A percentile compares a stretch with the other conserved stretches of the same genome.
Conservation (phyloP, 1,140 invertebrate species). For the Babylonia areolata region DNA sequence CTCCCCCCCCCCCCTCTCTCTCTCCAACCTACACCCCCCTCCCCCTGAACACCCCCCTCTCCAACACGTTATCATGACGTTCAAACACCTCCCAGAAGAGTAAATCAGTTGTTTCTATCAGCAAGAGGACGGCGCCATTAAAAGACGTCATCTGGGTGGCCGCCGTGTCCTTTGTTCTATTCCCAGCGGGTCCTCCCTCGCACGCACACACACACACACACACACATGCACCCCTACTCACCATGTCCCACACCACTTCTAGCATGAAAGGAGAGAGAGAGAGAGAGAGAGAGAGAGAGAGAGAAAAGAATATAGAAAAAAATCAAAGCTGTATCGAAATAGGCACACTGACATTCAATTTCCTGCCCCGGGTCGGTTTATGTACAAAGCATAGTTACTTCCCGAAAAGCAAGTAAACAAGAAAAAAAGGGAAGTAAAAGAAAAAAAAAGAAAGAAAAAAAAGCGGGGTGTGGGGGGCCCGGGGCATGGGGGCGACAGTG, state of each 20-base stretch:
- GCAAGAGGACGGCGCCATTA: too few relatives aligned
- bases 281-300: background rate
- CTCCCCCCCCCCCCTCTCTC: too few relatives aligned
- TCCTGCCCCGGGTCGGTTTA: constrained; percentile 20
- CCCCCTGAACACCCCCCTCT: too few relatives aligned
- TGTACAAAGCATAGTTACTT: constrained; percentile 31
- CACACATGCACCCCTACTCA: background rate
- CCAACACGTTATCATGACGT: too few relatives aligned
- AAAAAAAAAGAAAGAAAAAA: background rate
- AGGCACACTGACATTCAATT: constrained; percentile 34
- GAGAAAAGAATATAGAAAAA: background rate
- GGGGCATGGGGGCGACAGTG: too few relatives aligned
- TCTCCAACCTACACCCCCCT: too few relatives aligned
- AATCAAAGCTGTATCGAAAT: constrained; percentile 36
- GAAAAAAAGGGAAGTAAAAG: background rate
- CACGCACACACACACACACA: background rate
- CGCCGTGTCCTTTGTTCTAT: constrained; percentile 9
- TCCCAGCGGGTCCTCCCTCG: background rate
- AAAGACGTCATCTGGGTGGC: background rate
- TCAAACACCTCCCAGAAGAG: too few relatives aligned
- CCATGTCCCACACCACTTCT: background rate
- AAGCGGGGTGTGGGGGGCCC: background rate
- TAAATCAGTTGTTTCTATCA: too few relatives aligned
- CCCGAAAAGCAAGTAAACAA: too few relatives aligned
- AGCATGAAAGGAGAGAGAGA: background rate